Evolutionary conservation across 1,140 invertebrate species (phyloP).

Genomic region (Ooceraea biroi): DNA sequence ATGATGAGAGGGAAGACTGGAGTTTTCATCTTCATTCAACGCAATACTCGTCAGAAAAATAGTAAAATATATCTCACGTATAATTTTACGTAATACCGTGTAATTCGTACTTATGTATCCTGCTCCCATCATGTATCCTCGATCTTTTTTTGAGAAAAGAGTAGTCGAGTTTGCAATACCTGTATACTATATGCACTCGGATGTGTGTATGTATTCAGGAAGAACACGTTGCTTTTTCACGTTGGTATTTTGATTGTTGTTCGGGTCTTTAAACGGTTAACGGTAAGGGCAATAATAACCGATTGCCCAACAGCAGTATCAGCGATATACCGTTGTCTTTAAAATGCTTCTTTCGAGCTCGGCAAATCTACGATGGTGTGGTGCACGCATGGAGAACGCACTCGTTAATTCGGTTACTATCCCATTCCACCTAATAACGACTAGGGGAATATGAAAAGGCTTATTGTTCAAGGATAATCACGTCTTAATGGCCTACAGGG

Average conservation of each 20-base stretch:
- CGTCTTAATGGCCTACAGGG: constrained; percentile 72
- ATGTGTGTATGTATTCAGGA: too few relatives aligned
- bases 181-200: neutral
- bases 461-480: constrained; percentile 76
- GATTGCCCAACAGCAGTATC: constrained; percentile 28
- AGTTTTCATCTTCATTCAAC: constrained; percentile 16
- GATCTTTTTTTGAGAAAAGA: constrained; percentile 10
- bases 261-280: constrained; percentile 44
- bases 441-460: constrained; percentile 28
- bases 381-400: neutral
- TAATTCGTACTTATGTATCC: constrained; percentile 4
- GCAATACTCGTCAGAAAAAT: neutral
- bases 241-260: constrained; percentile 14
- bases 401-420: constrained; percentile 57
- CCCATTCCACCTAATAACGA: constrained; percentile 20
- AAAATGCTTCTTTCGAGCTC: constrained; percentile 8
- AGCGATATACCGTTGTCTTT: constrained; percentile 59
- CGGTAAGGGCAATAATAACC: constrained; percentile 36
- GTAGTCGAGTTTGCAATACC: constrained; percentile 4
- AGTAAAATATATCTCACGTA: neutral
- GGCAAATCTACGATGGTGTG: constrained; percentile 16
- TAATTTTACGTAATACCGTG: neutral
- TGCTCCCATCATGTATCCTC: neutral
- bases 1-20: neutral
- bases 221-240: too few relatives aligned